Conservation (phyloP, 2,113 vertebrate genomes). For the Corythaeola cristata region DNA sequence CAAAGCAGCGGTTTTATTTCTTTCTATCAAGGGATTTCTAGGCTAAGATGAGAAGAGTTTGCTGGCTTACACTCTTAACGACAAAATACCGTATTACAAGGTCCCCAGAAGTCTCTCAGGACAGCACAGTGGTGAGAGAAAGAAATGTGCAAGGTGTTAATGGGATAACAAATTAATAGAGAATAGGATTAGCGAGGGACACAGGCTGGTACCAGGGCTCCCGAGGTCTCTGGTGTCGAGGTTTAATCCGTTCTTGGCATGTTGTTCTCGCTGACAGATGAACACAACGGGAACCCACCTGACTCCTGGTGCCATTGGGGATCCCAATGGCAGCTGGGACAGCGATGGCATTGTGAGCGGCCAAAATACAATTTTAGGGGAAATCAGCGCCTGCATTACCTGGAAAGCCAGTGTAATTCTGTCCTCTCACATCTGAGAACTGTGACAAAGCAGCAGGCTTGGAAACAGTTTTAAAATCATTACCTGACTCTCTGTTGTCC, state of each 20-base stretch:
- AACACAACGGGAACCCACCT: not conserved
- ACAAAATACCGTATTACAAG: slow-evolving; percentile 34
- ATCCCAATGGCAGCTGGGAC: not conserved
- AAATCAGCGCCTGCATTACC: not conserved
- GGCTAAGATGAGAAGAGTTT: slow-evolving; percentile 29
- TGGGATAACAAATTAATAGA: slow-evolving; percentile 46
- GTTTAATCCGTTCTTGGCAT: not conserved
- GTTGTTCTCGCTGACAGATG: not conserved
- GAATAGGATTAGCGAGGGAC: slow-evolving; percentile 8
- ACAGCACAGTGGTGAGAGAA: not conserved
- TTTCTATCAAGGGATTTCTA: slow-evolving; percentile 33
- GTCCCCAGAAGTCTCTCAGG: slow-evolving; percentile 20
- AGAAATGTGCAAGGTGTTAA: slow-evolving; percentile 40
- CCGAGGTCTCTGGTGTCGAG: not conserved
- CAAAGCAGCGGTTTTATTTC: slow-evolving; percentile 47
- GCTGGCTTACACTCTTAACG: not conserved
- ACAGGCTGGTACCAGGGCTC: not conserved
- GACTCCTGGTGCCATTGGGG: not conserved
- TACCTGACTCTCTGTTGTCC: not conserved
- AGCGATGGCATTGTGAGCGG: accelerated
- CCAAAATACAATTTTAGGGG: not conserved
- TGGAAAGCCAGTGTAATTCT: not conserved
- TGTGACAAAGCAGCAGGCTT: not conserved
- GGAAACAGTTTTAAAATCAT: not conserved
- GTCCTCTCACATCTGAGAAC: not conserved